These are phyloP conservation scores for Drosophila histrio DNA, from an alignment of 2,888 invertebrate genomes.

Conservation along the genomic window DNA sequence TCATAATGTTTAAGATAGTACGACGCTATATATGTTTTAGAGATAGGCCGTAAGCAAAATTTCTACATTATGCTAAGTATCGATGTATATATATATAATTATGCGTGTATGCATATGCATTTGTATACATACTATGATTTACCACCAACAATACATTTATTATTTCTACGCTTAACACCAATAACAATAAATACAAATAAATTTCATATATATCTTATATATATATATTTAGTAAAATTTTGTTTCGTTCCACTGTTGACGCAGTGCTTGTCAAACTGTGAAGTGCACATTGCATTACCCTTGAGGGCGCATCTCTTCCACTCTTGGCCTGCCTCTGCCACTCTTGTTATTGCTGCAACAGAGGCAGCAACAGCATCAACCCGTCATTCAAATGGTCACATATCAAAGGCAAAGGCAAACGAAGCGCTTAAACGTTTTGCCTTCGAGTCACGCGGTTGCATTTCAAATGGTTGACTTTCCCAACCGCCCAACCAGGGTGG, in stretches of 20 bases:
- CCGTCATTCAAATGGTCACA: conserved; percentile 39
- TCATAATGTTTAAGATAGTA: conserved; percentile 47
- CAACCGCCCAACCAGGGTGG: conserved; percentile 15
- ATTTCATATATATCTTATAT: conserved; percentile 65
- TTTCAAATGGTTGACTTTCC: conserved; percentile 22
- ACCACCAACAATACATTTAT: conserved; percentile 54
- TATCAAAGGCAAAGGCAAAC: conserved; percentile 54
- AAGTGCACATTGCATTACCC: conserved; percentile 33
- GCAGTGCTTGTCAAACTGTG: conserved; percentile 3
- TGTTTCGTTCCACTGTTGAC: neutral
- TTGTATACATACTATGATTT: conserved; percentile 44
- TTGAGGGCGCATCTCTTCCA: conserved; percentile 22
- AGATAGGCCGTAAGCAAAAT: conserved; percentile 57
- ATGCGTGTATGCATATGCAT: conserved; percentile 21
- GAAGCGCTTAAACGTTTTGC: conserved; percentile 41
- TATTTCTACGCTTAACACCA: conserved; percentile 72
- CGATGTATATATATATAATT: conserved; percentile 51
- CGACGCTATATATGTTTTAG: conserved; percentile 72
- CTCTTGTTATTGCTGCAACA: conserved; percentile 20
- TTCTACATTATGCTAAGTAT: conserved; percentile 62
- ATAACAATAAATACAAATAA: conserved; percentile 57
- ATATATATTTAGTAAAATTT: conserved; percentile 38
- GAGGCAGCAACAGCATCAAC: conserved; percentile 7
- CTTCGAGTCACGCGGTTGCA: conserved; percentile 27
- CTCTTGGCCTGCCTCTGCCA: neutral